Conservation (phyloP, 53 echinoderm and acorn worm genomes). For the Zoroaster sp. region DNA sequence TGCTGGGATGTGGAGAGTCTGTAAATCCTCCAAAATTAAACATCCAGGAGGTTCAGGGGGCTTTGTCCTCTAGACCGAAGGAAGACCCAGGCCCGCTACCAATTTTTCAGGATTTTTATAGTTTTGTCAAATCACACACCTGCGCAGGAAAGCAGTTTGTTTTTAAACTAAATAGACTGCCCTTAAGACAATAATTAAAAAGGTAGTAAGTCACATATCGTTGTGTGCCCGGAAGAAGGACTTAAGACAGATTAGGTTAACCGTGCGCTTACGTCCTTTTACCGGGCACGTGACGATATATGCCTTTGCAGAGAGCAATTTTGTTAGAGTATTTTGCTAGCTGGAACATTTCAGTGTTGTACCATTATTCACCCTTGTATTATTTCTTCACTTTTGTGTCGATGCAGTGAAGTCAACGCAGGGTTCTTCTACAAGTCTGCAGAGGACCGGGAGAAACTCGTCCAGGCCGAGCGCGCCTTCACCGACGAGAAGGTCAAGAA, state of each 20-base stretch:
- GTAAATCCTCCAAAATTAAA: no score
- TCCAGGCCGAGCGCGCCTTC: constrained; percentile 88
- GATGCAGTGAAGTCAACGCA: constrained; percentile 95
- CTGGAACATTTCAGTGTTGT: neutral
- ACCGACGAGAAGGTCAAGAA: constrained; percentile 93
- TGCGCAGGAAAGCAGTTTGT: no score
- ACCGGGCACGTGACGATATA: no score
- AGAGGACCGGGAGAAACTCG: constrained; percentile 89
- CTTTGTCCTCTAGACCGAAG: no score
- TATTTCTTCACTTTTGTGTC: neutral
- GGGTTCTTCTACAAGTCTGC: constrained; percentile 99
- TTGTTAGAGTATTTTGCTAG: neutral
- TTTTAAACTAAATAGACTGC: no score
- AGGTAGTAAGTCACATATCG: no score
- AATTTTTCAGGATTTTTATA: neutral
- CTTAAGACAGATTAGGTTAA: no score
- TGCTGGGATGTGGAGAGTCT: no score
- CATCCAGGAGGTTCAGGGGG: neutral
- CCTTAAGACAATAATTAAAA: no score
- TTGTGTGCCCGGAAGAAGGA: no score
- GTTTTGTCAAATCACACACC: neutral
- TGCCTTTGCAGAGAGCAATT: no score
- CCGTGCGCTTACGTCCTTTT: no score
- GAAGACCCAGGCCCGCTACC: neutral
- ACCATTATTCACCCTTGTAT: neutral